Evolutionary conservation across 2,888 invertebrate species (phyloP), one percentile per base, ranked within the genome.

Genomic region (Brassicogethes aeneus): DNA sequence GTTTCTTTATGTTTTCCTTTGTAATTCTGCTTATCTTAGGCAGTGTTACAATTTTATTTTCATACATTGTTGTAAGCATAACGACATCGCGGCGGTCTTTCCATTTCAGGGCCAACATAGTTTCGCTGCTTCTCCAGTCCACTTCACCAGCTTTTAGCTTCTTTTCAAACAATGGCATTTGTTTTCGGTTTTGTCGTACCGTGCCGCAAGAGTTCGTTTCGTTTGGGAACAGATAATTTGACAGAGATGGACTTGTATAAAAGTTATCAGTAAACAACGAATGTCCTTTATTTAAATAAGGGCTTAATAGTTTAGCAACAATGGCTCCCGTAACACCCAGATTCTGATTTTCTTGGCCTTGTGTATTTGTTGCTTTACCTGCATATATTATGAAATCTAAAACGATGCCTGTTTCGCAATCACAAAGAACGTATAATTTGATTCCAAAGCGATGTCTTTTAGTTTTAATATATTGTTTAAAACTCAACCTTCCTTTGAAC

Each of bases 51-150:
- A 58, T 52, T 41, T 47, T 41, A 42, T 49, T 46, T 15, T 45
- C 40, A 40, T 59, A 52, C 35, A 57, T 38, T 39, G 56, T 57
- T 13, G 57, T 43, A 15, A 58, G 45, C 50, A 53, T 52, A 32
- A 38, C 36, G n/a, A 45, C 45, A 15, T 43, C 42, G 10, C 40
- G 36, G 3, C 35, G 29, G 16, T 45, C 39, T 34, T 34, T 39
- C 37, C 45, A 42, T 36, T 43, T 43, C 12, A 45, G 17, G n/a
- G 33, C 42, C 8, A 44, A 34, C 33, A 44, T 29, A n/a, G 31
- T 14, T 12, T 41, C 34, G 16, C 41, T 44, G 30, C 16, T 37
- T 15, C n/a, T 29, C 37, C 38, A 41, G 10, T 40, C 33, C 10
- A 16, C 31, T 39, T 39, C 39, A 8, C 45, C 39, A 13, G 15